Base-by-base conservation (phyloP, 2,113 vertebrate genomes). In the Xenus cinereus region DNA sequence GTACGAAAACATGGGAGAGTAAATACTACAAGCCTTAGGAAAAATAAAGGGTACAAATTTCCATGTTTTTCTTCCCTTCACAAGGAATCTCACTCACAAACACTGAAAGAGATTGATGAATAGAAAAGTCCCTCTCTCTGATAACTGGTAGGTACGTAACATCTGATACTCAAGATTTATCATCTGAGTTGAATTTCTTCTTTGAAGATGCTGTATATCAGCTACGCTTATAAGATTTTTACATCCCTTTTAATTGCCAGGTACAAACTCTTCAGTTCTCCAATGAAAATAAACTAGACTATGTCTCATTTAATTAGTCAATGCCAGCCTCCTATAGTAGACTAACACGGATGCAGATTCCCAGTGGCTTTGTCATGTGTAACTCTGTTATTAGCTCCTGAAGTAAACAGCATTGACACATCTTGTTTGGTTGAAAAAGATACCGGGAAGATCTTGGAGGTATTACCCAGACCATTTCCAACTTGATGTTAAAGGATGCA, bases 221-320 rank as follows among this genome's bases (percentile, higher is more conserved):
- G 30, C 17, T 43, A 5, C 3, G 0, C 3, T 48, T 0, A 5
- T 39, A 37, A 43, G 26, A 14, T 4, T 41, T n/a, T 21, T 57
- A 14, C 8, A 62, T 20, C 12, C 14, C 6, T 88, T 92, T 89
- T 75, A 9, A 33, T 41, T 64, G 19, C 10, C 46, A 78, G 37
- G 6, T 4, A 35, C 23, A 51, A 1, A 48, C 10, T 73, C 75
- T 56, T 54, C 15, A n/a, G 27, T 57, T 86, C 46, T 71, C 26
- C 43, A 57, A 22, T 22, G 39, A 53, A 62, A 32, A 32, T 30
- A 62, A 71, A 54, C 12, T 32, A 59, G 27, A 21, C 17, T 74
- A 1, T 19, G 6, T 56, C 32, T 33, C 20, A 12, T 50, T 35
- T 50, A 18, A 33, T 74, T 59, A 53, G 21, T 45, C 39, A 22